These are phyloP conservation scores for Dissostichus mawsoni DNA, from an alignment of 2,113 vertebrate genomes.

Conservation along the genomic window DNA sequence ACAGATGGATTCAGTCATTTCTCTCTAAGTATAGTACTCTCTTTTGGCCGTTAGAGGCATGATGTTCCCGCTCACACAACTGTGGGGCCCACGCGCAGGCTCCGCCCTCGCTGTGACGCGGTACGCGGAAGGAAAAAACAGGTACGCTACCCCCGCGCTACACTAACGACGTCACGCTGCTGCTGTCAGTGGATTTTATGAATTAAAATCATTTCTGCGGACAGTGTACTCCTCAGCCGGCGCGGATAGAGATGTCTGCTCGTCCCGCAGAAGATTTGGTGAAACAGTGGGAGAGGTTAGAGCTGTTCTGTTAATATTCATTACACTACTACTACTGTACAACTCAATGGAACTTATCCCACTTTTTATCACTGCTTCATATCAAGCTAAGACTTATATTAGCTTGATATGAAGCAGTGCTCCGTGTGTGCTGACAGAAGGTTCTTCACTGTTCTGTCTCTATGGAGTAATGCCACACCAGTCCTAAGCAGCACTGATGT, in stretches of 20 bases:
- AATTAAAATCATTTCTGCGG: background rate
- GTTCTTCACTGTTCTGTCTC: too few species aligned
- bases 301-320: background rate
- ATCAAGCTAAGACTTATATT: too few species aligned
- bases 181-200: background rate
- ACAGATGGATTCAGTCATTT: background rate
- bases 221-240: rapidly evolving
- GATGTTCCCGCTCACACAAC: rapidly evolving
- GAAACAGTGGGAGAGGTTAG: conserved; percentile 79
- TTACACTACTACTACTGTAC: too few species aligned
- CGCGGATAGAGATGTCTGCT: conserved; percentile 50
- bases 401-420: too few species aligned
- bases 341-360: too few species aligned
- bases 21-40: background rate
- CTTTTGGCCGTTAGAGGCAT: conserved; percentile 5
- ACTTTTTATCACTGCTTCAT: too few species aligned
- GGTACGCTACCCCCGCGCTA: rapidly evolving
- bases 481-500: conserved; percentile 25
- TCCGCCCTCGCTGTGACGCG: conserved; percentile 37
- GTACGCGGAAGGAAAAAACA: conserved; percentile 57
- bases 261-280: conserved; percentile 53
- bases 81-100: rapidly evolving
- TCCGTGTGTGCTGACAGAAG: too few species aligned
- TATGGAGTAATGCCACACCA: conserved; percentile 11
- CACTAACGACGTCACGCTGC: background rate